Conservation (phyloP, 2,888 invertebrate species). For the Ctenicera cuprea region DNA sequence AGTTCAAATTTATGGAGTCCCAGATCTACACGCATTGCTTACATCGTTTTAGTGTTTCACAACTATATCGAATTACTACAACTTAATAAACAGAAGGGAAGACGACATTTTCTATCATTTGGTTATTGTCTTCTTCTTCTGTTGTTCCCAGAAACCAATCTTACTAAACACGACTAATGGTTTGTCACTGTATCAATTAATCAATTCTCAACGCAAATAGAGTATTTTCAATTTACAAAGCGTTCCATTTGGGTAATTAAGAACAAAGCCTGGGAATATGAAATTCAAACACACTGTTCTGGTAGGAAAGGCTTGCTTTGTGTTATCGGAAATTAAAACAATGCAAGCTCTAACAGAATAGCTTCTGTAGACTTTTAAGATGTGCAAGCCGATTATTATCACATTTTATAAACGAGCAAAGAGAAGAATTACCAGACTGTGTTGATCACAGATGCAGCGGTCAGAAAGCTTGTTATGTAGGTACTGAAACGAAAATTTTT, state of each 20-base stretch:
- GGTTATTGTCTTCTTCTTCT: no score
- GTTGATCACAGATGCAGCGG: neutral
- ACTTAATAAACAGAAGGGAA: no score
- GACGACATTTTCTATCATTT: no score
- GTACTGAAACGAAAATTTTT: slow-evolving; percentile 2
- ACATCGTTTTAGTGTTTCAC: no score
- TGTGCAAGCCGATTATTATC: neutral
- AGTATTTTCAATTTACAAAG: slow-evolving; percentile 14
- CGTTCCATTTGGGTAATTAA: slow-evolving; percentile 29
- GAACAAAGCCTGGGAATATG: slow-evolving; percentile 16
- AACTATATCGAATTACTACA: no score
- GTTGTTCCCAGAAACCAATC: neutral
- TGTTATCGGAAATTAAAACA: slow-evolving; percentile 9
- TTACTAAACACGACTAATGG: neutral
- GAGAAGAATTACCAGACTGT: neutral
- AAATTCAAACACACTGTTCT: neutral
- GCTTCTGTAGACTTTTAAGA: neutral
- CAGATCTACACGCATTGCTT: no score
- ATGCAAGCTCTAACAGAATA: neutral
- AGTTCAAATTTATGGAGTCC: no score
- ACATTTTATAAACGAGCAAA: neutral
- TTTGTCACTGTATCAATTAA: slow-evolving; percentile 7
- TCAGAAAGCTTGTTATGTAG: neutral
- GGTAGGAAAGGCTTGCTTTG: neutral
- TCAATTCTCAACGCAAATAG: slow-evolving; percentile 1